These are phyloP conservation scores for Venusia cambrica DNA, from an alignment of 2,888 invertebrate species.

Conservation along the genomic window DNA sequence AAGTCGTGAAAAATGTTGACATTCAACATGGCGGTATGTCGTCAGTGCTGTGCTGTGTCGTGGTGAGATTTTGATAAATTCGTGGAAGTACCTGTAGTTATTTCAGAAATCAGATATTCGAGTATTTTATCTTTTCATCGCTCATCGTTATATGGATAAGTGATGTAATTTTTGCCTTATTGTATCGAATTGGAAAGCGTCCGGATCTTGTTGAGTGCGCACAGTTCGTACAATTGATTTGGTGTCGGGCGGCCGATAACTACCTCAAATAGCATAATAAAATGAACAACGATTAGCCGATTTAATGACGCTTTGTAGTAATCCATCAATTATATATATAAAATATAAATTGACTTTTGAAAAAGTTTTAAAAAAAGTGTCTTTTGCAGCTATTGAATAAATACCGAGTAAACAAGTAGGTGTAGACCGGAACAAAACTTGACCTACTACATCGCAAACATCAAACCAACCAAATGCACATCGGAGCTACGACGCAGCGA, in stretches of 20 bases:
- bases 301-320: conserved; percentile 46
- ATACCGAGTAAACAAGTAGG: conserved; percentile 50
- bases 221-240: conserved; percentile 60
- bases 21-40: conserved; percentile 97
- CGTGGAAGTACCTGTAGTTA: conserved; percentile 51
- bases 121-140: too few species aligned
- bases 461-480: conserved; percentile 63
- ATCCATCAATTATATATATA: conserved; percentile 33
- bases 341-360: conserved; percentile 26
- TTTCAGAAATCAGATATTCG: too few species aligned
- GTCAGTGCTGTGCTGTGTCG: conserved; percentile 98
- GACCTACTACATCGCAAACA: conserved; percentile 43
- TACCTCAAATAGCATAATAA: conserved; percentile 55
- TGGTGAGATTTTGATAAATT: conserved; percentile 88
- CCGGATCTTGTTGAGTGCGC: conserved; percentile 35
- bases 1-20: conserved; percentile 83
- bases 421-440: conserved; percentile 59
- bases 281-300: conserved; percentile 48
- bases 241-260: conserved; percentile 58
- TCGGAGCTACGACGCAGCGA: conserved; percentile 88
- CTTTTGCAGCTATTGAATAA: conserved; percentile 64
- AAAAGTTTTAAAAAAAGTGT: conserved; percentile 45
- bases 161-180: conserved; percentile 39
- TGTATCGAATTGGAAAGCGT: conserved; percentile 34
- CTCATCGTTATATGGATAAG: conserved; percentile 37